A percentile compares a stretch with the other conserved stretches of the same genome.
phyloP scores from a whole-genome alignment of 2,888 invertebrate species.

The Bembecia ichneumoniformis region DNA sequence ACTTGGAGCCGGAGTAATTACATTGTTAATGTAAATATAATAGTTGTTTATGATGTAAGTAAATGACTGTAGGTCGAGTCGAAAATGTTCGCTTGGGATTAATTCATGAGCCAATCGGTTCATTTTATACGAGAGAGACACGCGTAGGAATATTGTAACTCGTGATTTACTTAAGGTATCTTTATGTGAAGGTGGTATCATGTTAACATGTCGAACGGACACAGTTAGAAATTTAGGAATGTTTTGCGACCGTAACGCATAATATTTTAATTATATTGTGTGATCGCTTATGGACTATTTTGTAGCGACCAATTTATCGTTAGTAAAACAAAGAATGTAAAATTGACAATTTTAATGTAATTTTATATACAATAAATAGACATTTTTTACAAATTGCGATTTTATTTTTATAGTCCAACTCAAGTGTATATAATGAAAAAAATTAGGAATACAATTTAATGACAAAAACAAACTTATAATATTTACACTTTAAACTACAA shows the following conservation, averaged over 20 bases:
- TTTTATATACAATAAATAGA: constrained; percentile 73
- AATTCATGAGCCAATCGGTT: background rate
- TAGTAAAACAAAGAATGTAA: constrained; percentile 57
- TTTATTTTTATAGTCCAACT: background rate
- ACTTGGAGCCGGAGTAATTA: background rate
- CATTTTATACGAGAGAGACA: background rate
- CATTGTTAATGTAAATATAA: background rate
- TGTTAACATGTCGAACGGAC: constrained; percentile 5
- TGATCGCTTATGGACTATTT: constrained; percentile 68
- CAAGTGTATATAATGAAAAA: constrained; percentile 13
- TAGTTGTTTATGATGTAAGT: background rate
- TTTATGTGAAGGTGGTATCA: constrained; percentile 14
- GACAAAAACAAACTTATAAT: constrained; percentile 7
- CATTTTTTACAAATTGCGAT: constrained; percentile 59
- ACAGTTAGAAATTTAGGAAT: constrained; percentile 19
- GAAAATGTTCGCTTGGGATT: background rate
- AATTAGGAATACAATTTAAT: background rate
- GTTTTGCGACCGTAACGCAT: constrained; percentile 51
- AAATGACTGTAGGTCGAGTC: background rate
- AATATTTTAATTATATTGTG: constrained; percentile 37
- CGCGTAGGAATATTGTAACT: background rate
- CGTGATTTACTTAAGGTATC: background rate
- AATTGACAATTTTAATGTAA: constrained; percentile 72
- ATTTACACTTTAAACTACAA: constrained; percentile 6
- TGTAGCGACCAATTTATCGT: constrained; percentile 71